These are phyloP conservation scores for Resseliella maxima DNA, from an alignment of 2,888 invertebrate genomes.

Conservation along the genomic window DNA sequence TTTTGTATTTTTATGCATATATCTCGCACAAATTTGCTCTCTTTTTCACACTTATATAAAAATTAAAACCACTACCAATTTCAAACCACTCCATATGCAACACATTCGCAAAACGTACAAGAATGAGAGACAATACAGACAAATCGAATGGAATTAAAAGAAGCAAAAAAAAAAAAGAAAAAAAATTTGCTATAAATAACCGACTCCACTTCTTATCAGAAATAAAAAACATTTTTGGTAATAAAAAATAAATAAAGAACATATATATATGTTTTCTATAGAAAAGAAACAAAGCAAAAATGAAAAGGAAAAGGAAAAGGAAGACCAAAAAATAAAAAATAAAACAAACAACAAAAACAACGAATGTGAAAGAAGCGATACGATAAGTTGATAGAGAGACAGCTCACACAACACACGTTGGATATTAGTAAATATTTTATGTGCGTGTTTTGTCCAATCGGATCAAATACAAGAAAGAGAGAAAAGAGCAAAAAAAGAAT, in stretches of 20 bases:
- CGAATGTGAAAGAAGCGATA: slow-evolving; percentile 10
- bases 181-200: slow-evolving; percentile 30
- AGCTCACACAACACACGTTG: slow-evolving; percentile 1
- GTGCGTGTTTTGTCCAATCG: slow-evolving; percentile 17
- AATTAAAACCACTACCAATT: neutral
- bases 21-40: neutral
- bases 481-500: too few relatives aligned
- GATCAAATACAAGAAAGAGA: neutral
- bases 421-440: slow-evolving; percentile 23
- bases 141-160: neutral
- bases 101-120: neutral
- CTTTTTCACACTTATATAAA: neutral
- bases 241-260: slow-evolving; percentile 1
- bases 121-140: neutral
- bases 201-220: slow-evolving; percentile 29
- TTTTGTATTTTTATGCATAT: neutral
- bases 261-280: too few relatives aligned
- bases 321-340: too few relatives aligned
- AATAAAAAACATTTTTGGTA: slow-evolving; percentile 6
- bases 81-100: neutral
- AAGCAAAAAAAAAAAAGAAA: neutral
- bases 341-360: neutral
- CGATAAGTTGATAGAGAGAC: slow-evolving; percentile 1
- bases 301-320: neutral
- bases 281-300: neutral